Evolutionary conservation across 2,888 invertebrate genomes (phyloP).

Genomic region (Ormyrus pomaceus): DNA sequence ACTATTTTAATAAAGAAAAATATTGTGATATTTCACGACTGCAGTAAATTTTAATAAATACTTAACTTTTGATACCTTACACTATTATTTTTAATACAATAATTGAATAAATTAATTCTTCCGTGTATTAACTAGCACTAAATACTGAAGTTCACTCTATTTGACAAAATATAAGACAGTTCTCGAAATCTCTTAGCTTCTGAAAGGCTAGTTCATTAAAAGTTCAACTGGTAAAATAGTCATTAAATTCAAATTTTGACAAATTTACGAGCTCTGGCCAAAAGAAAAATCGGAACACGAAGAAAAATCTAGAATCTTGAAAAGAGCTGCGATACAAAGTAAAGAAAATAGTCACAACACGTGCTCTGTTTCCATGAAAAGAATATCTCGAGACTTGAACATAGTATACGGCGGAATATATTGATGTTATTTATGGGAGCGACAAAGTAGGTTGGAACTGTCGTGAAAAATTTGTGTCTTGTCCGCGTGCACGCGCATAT

Average conservation of each 20-base stretch:
- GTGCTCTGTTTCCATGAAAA: constrained; percentile 33
- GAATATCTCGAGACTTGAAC: constrained; percentile 5
- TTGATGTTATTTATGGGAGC: constrained; percentile 46
- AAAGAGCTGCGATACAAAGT: constrained; percentile 40
- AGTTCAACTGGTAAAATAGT: neutral
- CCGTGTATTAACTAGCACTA: no score
- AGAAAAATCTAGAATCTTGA: constrained; percentile 6
- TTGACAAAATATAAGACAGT: neutral
- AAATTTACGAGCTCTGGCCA: constrained; percentile 37
- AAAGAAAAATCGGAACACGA: constrained; percentile 29
- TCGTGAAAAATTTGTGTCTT: constrained; percentile 31
- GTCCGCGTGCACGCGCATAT: neutral
- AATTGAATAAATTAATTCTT: no score
- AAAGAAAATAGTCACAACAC: constrained; percentile 30
- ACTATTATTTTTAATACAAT: no score
- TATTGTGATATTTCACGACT: no score
- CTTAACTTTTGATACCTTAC: no score
- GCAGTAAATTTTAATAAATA: no score
- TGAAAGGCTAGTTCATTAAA: constrained; percentile 4
- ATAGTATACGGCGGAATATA: constrained; percentile 15
- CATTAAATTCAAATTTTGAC: constrained; percentile 1
- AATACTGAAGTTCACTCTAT: no score
- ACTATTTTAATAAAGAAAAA: no score
- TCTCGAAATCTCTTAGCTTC: neutral
- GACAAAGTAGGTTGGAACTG: constrained; percentile 39